Evolutionary conservation across 2,113 vertebrate species (phyloP).

Genomic region (Protomyctophum bolini): DNA sequence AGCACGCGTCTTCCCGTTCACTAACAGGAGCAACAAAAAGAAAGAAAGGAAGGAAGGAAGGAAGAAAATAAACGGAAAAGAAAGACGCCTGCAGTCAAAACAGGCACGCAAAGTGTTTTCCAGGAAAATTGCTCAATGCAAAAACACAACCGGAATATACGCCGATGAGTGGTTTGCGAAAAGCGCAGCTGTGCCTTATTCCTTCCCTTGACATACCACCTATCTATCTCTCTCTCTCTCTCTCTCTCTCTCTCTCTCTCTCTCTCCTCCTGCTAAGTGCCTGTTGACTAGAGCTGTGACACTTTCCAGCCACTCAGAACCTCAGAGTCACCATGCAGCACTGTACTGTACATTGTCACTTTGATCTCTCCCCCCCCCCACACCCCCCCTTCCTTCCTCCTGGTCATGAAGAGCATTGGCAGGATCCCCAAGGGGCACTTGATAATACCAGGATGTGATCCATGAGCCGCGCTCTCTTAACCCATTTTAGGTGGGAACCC

Average conservation of each 20-base stretch:
- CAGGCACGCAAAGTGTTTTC: background rate
- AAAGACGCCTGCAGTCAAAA: background rate
- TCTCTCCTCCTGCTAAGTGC: slow-evolving; percentile 14
- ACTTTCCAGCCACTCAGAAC: slow-evolving; percentile 47
- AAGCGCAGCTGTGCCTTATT: slow-evolving; percentile 9
- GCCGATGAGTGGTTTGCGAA: slow-evolving; percentile 16
- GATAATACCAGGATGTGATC: slow-evolving; percentile 71
- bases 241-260: background rate
- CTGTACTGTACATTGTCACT: slow-evolving; percentile 57
- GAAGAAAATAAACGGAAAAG: no score
- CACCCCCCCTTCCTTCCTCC: slow-evolving; percentile 26
- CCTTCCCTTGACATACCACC: slow-evolving; percentile 4
- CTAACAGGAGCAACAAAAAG: no score
- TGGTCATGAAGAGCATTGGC: slow-evolving; percentile 64
- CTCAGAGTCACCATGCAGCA: slow-evolving; percentile 48
- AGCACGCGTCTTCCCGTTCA: no score
- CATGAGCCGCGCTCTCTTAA: slow-evolving; percentile 48
- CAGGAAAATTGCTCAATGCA: background rate
- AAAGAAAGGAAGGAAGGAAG: background rate
- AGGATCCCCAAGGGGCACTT: slow-evolving; percentile 57
- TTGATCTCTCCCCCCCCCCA: slow-evolving; percentile 56
- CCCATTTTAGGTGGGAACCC: no score
- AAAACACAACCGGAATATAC: slow-evolving; percentile 9
- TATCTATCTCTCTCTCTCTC: slow-evolving; percentile 2
- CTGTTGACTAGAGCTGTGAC: slow-evolving; percentile 39